Conservation (phyloP, 2,888 invertebrate species). For the Beris morrisii region DNA sequence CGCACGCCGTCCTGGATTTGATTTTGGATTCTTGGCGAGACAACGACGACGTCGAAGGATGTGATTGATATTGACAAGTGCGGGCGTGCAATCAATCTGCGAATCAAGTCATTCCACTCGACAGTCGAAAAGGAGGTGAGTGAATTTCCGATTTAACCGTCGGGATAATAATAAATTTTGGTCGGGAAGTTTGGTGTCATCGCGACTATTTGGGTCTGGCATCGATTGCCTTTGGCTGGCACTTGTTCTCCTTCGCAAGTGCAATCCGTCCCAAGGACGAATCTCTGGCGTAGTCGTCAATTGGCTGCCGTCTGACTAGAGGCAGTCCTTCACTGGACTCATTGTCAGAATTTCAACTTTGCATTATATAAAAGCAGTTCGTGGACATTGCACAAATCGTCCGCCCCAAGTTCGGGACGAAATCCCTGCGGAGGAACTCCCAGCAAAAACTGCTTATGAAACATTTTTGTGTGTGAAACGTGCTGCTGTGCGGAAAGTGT, state of each 20-base stretch:
- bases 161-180: no score
- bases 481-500: constrained; percentile 24
- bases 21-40: not conserved
- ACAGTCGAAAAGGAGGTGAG: no score
- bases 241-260: no score
- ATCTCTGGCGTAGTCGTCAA: no score
- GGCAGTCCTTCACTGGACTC: not conserved
- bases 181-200: no score
- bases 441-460: constrained; percentile 7
- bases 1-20: not conserved
- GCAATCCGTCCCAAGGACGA: no score
- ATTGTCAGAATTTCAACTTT: constrained; percentile 3
- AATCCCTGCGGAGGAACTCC: constrained; percentile 7
- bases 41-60: not conserved
- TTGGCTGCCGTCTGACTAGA: no score
- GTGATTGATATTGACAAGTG: constrained; percentile 13
- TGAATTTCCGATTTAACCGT: no score
- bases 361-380: constrained; percentile 22
- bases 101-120: not conserved
- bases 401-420: constrained; percentile 9
- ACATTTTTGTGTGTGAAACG: constrained; percentile 26
- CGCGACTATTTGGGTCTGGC: no score
- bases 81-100: constrained; percentile 30
- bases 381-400: constrained; percentile 8
- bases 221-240: no score